phyloP scores from a whole-genome alignment of 2,888 invertebrate species.

The Anthophora plumipes region DNA sequence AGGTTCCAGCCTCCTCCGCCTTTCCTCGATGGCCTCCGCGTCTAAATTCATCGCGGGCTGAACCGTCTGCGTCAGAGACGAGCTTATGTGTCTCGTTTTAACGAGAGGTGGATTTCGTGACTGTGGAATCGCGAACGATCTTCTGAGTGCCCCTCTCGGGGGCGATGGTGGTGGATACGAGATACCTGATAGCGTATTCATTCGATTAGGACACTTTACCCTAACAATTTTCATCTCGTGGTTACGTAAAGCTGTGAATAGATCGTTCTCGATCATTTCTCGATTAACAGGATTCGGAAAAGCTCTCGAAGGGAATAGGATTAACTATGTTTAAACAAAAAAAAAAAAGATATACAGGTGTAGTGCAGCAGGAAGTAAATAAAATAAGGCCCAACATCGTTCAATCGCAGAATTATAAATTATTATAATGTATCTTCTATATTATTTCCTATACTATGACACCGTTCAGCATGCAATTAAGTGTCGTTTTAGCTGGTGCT shows the following conservation, averaged over 20 bases:
- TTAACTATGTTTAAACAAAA: background rate
- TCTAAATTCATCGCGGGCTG: conserved; percentile 80
- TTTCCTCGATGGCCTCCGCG: conserved; percentile 81
- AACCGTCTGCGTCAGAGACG: conserved; percentile 82
- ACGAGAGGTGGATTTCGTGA: conserved; percentile 92
- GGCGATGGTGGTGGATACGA: conserved; percentile 94
- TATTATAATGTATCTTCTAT: no score
- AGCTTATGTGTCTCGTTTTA: conserved; percentile 91
- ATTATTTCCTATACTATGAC: conserved; percentile 24
- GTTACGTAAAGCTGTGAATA: conserved; percentile 18
- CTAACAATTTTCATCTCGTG: background rate
- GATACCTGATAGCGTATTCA: conserved; percentile 85
- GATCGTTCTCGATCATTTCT: background rate
- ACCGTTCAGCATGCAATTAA: conserved; percentile 48
- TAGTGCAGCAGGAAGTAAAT: conserved; percentile 27
- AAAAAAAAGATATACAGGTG: background rate
- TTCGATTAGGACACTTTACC: conserved; percentile 34
- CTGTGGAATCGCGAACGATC: conserved; percentile 88
- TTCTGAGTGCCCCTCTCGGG: conserved; percentile 85
- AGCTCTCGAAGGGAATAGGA: background rate
- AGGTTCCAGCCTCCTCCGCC: conserved; percentile 80
- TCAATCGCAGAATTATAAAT: conserved; percentile 3
- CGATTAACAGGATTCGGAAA: background rate
- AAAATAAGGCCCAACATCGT: conserved; percentile 5
- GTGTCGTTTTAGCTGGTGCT: conserved; percentile 35